These are phyloP conservation scores for Tetragonisca angustula DNA, from an alignment of 2,888 invertebrate genomes.

Conservation along the genomic window DNA sequence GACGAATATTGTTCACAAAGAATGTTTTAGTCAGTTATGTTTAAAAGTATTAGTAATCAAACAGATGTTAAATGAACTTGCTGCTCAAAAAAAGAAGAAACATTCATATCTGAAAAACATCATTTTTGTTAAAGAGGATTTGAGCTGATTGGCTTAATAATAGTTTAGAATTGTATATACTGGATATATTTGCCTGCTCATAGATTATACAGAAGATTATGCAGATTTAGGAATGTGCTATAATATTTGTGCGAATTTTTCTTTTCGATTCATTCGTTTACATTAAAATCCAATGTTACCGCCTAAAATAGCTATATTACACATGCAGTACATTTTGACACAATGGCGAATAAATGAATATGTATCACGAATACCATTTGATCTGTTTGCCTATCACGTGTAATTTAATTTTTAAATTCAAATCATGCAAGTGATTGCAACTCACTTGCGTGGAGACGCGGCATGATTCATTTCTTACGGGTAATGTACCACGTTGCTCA, in stretches of 20 bases:
- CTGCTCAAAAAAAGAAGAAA: too few species aligned
- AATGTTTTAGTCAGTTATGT: too few species aligned
- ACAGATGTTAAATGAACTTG: too few species aligned
- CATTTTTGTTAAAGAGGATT: too few species aligned
- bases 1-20: too few species aligned
- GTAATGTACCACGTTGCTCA: slow-evolving; percentile 49
- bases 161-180: too few species aligned
- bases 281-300: not conserved
- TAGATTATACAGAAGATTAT: not conserved
- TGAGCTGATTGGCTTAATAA: too few species aligned
- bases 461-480: slow-evolving; percentile 65
- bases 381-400: not conserved
- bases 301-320: not conserved
- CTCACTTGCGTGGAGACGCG: slow-evolving; percentile 46
- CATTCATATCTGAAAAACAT: too few species aligned
- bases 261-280: not conserved
- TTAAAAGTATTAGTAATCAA: too few species aligned
- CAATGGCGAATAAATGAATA: not conserved
- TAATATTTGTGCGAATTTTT: not conserved
- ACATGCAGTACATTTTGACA: not conserved
- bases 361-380: not conserved
- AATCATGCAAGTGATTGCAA: slow-evolving; percentile 32
- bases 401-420: slow-evolving; percentile 34
- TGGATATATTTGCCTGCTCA: too few species aligned
- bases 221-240: not conserved